Conservation (phyloP, 1,140 invertebrate species). For the Drosophila nigrodunni region DNA sequence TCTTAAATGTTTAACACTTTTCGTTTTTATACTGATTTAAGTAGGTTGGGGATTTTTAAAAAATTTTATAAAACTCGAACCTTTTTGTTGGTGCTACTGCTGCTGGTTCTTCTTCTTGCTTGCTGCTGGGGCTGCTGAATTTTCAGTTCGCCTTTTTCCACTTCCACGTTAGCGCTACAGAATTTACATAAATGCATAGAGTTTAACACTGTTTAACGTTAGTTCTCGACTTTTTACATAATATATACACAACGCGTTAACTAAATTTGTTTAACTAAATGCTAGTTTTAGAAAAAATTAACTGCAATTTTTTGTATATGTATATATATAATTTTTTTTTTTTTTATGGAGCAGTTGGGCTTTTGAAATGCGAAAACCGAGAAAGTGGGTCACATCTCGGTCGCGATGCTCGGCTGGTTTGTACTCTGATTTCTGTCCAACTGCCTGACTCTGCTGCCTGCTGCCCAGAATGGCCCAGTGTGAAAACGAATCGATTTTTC, state of each 20-base stretch:
- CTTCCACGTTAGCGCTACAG: slow-evolving; percentile 68
- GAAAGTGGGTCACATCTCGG: slow-evolving; percentile 83
- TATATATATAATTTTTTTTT: slow-evolving; percentile 45
- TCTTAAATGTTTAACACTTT: slow-evolving; percentile 1
- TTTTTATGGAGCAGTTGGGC: slow-evolving; percentile 67
- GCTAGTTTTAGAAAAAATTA: slow-evolving; percentile 68
- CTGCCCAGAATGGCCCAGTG: slow-evolving; percentile 68
- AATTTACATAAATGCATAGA: slow-evolving; percentile 83
- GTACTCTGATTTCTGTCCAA: slow-evolving; percentile 78
- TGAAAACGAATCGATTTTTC: slow-evolving; percentile 77
- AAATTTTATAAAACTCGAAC: slow-evolving; percentile 28
- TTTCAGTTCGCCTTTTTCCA: slow-evolving; percentile 76
- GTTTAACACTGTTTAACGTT: slow-evolving; percentile 73
- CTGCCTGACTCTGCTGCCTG: slow-evolving; percentile 34
- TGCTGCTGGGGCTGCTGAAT: slow-evolving; percentile 64
- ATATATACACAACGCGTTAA: slow-evolving; percentile 57
- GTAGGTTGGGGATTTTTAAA: slow-evolving; percentile 4
- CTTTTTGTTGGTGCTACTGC: slow-evolving; percentile 63
- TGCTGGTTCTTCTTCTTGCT: slow-evolving; percentile 48
- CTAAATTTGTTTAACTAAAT: slow-evolving; percentile 40
- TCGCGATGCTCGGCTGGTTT: slow-evolving; percentile 80
- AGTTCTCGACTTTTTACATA: slow-evolving; percentile 61
- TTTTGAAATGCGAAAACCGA: slow-evolving; percentile 80
- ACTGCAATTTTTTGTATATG: slow-evolving; percentile 55
- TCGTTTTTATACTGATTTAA: too few species aligned